A percentile compares a stretch with the other conserved stretches of the same genome.
These are phyloP conservation scores for Pluvialis apricaria DNA, from an alignment of 2,113 vertebrate genomes.

Conservation along the genomic window DNA sequence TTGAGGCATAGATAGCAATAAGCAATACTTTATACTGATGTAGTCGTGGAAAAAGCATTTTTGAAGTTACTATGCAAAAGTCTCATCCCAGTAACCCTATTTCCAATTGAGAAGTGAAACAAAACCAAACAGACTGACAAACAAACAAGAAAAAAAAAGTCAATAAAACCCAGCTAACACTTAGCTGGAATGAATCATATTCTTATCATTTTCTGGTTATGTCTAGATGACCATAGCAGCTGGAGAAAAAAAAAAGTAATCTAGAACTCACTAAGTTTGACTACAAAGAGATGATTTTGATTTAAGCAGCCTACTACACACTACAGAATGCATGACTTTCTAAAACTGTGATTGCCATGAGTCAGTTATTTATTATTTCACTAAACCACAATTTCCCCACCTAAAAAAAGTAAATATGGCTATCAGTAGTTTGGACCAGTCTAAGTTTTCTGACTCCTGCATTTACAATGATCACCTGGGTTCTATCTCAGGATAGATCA, in stretches of 20 bases:
- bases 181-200: not conserved
- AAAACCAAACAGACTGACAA: not conserved
- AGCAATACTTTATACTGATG: not conserved
- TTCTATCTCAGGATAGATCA: not conserved
- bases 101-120: not conserved
- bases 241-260: not conserved
- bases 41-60: not conserved
- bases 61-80: not conserved
- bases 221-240: not conserved
- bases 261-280: not conserved
- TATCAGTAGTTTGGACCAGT: not conserved
- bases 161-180: not conserved
- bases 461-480: not conserved
- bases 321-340: not conserved
- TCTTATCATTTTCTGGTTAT: not conserved
- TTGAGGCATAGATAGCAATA: accelerated
- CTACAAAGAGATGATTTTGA: not conserved
- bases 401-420: not conserved
- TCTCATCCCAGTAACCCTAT: not conserved
- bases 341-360: not conserved
- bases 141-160: not conserved
- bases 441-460: not conserved
- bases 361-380: not conserved
- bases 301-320: not conserved
- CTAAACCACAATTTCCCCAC: not conserved